Evolutionary conservation across 2,113 vertebrate genomes (phyloP).

Genomic region (Tapirus terrestris): DNA sequence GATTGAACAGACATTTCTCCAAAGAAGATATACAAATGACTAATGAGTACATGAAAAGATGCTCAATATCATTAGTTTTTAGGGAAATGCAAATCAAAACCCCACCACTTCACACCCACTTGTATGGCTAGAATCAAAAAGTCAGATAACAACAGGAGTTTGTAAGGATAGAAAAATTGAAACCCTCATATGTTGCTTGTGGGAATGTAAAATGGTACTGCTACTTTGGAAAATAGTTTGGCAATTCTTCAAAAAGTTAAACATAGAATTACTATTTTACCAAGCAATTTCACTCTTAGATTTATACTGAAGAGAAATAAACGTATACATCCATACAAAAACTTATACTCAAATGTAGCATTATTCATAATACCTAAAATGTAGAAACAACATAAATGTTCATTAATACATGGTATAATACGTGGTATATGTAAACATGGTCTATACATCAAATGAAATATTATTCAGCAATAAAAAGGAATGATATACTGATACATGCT

Average conservation of each 20-base stretch:
- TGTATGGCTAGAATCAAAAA: background rate
- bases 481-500: background rate
- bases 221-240: background rate
- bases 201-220: background rate
- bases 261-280: background rate
- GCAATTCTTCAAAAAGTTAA: background rate
- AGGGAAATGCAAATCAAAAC: slow-evolving; percentile 12
- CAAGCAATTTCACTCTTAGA: background rate
- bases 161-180: background rate
- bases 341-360: background rate
- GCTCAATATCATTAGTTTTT: background rate
- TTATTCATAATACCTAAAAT: background rate
- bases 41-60: background rate
- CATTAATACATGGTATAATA: background rate
- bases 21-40: background rate
- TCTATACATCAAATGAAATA: background rate
- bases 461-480: background rate
- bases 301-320: background rate
- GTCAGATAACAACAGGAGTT: background rate
- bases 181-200: background rate
- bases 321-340: background rate
- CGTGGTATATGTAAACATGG: background rate
- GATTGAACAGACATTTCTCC: background rate
- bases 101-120: background rate
- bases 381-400: background rate